These are phyloP conservation scores for Siderastrea siderea DNA, from an alignment of 92 coral and sea anemone species.

Conservation along the genomic window DNA sequence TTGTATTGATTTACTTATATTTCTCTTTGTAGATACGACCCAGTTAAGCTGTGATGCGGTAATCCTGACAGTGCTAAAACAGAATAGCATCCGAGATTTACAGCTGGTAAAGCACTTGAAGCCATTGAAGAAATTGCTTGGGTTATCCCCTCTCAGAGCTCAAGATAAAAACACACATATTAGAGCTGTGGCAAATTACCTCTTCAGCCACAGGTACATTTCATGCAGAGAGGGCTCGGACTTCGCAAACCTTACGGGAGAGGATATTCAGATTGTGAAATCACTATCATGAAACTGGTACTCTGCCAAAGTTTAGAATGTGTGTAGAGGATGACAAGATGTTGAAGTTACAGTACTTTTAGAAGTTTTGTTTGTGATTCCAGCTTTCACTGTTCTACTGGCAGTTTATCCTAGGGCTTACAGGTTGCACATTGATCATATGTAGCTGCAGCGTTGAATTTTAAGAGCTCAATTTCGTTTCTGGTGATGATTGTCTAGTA, in stretches of 20 bases:
- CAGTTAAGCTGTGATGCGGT: conserved; percentile 21
- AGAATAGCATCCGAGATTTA: conserved; percentile 18
- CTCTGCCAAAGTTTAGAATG: too few relatives aligned
- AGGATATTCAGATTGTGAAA: conserved; percentile 24
- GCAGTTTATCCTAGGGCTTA: too few relatives aligned
- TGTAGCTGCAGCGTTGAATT: too few relatives aligned
- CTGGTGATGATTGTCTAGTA: too few relatives aligned
- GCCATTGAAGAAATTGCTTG: conserved; percentile 36
- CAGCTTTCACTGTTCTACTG: too few relatives aligned
- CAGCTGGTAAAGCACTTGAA: conserved; percentile 36
- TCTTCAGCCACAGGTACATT: conserved; percentile 9
- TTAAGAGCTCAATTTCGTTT: too few relatives aligned
- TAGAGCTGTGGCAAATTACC: conserved; percentile 25
- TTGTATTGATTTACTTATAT: too few relatives aligned
- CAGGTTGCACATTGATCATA: too few relatives aligned
- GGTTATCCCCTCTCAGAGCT: conserved; percentile 36
- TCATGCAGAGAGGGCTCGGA: conserved; percentile 28
- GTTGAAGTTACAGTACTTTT: too few relatives aligned
- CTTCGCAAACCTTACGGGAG: conserved; percentile 21
- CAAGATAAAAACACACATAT: conserved; percentile 18
- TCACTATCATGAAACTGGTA: too few relatives aligned
- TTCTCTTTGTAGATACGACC: conserved; percentile 19
- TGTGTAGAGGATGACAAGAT: too few relatives aligned
- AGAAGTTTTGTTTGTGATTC: too few relatives aligned
- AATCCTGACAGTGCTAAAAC: conserved; percentile 13